Percentiles rank a stretch among this genome's conserved stretches.
These are phyloP conservation scores for Ephydatia muelleri DNA, from an alignment of 37 sponge, comb jelly and placozoan species.

Conservation along the genomic window DNA sequence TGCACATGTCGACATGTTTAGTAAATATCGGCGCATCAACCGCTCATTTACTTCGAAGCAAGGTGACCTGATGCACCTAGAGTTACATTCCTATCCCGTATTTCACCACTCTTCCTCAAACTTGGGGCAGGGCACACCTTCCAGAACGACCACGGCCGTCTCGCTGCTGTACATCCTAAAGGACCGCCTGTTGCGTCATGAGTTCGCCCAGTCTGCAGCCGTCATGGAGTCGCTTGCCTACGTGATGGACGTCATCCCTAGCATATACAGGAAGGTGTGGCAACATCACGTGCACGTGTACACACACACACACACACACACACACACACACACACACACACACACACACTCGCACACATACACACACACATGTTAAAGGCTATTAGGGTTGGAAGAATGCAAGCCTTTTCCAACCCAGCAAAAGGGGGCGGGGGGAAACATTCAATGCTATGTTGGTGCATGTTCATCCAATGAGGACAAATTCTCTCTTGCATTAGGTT, in stretches of 20 bases:
- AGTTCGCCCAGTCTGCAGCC: slow-evolving; percentile 27
- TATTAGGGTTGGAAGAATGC: too few relatives aligned
- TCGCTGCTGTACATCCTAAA: slow-evolving; percentile 1
- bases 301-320: too few relatives aligned
- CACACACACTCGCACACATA: slow-evolving; percentile 3
- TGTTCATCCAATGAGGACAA: neutral
- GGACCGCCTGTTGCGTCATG: slow-evolving; percentile 17
- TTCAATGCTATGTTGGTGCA: neutral
- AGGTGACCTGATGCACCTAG: too few relatives aligned
- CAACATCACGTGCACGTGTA: too few relatives aligned
- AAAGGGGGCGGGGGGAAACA: neutral
- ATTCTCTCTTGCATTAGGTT: slow-evolving; percentile 4
- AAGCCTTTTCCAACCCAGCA: too few relatives aligned
- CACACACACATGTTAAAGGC: neutral
- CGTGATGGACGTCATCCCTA: slow-evolving; percentile 36
- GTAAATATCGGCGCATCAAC: too few relatives aligned
- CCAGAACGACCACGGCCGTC: neutral
- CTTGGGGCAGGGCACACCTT: neutral
- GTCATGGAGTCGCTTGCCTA: slow-evolving; percentile 38
- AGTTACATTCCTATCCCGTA: too few relatives aligned
- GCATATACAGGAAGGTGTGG: slow-evolving; percentile 18
- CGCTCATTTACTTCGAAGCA: too few relatives aligned
- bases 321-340: too few relatives aligned
- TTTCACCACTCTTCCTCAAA: too few relatives aligned
- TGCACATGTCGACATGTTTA: too few relatives aligned